phyloP scores from a whole-genome alignment of 2,113 vertebrate genomes.

The Boleophthalmus pectinirostris region DNA sequence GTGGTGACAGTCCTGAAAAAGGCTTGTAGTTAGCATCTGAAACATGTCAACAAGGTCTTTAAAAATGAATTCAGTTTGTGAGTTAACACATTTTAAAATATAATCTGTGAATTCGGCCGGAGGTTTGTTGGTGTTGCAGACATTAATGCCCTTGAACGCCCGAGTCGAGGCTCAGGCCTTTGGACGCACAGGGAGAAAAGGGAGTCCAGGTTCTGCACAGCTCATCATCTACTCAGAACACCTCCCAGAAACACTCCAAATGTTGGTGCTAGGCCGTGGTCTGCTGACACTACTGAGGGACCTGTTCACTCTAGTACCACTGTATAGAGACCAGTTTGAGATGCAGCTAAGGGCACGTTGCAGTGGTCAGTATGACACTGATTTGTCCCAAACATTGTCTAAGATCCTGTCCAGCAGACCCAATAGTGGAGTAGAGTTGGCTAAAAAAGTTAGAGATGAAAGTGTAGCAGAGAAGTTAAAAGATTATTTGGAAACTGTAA shows the following conservation, averaged over 20 bases:
- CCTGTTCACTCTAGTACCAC: fast-evolving
- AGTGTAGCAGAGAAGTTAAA: background rate
- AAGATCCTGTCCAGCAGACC: background rate
- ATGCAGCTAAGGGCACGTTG: background rate
- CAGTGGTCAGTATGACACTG: background rate
- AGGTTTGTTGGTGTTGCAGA: conserved; percentile 70
- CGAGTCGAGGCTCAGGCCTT: conserved; percentile 71
- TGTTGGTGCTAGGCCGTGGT: background rate
- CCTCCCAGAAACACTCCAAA: conserved; percentile 16
- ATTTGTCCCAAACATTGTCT: background rate
- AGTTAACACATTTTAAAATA: too few relatives aligned
- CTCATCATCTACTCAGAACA: conserved; percentile 61
- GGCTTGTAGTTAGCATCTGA: too few relatives aligned
- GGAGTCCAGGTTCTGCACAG: conserved; percentile 68
- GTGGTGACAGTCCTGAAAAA: too few relatives aligned
- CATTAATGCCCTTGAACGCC: conserved; percentile 63
- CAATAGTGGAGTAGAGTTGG: background rate
- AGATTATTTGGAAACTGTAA: conserved; percentile 24
- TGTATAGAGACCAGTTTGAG: background rate
- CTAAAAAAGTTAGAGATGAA: conserved; percentile 42
- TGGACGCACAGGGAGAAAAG: conserved; percentile 69
- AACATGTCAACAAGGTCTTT: too few relatives aligned
- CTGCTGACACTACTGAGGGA: fast-evolving
- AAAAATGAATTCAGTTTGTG: too few relatives aligned
- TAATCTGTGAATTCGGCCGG: conserved; percentile 55